A percentile compares a stretch with the other conserved stretches of the same genome.
These are phyloP conservation scores for Axis porcinus DNA, from an alignment of 2,113 vertebrate species.

Conservation along the genomic window DNA sequence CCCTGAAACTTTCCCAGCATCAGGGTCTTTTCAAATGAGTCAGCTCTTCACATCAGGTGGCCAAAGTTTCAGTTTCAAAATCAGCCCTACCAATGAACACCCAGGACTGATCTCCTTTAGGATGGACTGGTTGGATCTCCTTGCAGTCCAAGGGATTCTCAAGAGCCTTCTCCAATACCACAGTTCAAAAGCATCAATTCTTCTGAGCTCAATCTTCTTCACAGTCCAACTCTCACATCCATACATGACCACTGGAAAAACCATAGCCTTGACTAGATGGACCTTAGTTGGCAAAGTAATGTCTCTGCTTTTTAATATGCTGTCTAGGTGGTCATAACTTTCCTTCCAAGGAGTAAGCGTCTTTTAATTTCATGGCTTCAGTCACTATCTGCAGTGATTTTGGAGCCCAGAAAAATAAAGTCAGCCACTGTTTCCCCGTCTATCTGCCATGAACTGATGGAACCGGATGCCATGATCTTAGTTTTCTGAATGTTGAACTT, in stretches of 20 bases:
- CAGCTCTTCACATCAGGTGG: background rate
- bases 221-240: background rate
- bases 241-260: background rate
- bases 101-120: background rate
- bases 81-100: background rate
- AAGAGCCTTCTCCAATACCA: background rate
- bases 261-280: background rate
- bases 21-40: background rate
- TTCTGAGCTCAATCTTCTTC: background rate
- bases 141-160: background rate
- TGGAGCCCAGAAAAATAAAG: background rate
- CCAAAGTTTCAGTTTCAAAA: background rate
- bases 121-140: background rate
- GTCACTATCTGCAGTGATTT: background rate
- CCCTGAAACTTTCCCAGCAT: background rate
- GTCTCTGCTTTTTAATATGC: background rate
- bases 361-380: background rate
- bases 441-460: background rate
- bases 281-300: background rate
- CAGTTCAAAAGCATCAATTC: background rate
- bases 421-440: background rate
- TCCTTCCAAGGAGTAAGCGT: background rate
- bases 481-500: background rate
- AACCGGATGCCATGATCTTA: rapidly evolving
- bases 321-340: background rate